Evolutionary conservation across 1,140 invertebrate genomes (phyloP).

Genomic region (Drosophila truncata): DNA sequence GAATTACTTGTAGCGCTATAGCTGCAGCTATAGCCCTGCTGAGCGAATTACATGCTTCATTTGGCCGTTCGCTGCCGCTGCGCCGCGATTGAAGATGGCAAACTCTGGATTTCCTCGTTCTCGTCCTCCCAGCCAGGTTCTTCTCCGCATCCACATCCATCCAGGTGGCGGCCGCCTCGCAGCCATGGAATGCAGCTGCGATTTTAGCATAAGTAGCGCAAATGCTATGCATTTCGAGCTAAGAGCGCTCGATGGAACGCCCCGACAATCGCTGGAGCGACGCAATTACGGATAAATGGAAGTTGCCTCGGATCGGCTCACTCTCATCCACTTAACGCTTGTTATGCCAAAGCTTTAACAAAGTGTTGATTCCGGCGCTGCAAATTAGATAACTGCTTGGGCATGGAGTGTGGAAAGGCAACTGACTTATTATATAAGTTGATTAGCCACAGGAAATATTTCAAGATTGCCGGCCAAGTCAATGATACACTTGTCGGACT

Average conservation of each 20-base stretch:
- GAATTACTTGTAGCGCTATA: conserved; percentile 66
- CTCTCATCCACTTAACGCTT: conserved; percentile 49
- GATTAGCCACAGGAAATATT: conserved; percentile 36
- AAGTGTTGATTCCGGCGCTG: conserved; percentile 46
- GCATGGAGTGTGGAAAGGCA: conserved; percentile 39
- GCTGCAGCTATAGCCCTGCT: conserved; percentile 9
- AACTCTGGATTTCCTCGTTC: conserved; percentile 18
- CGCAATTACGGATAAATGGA: conserved; percentile 72
- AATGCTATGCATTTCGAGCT: conserved; percentile 71
- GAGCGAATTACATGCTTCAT: conserved; percentile 76
- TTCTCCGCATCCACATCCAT: background rate
- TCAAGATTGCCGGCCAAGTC: conserved; percentile 11
- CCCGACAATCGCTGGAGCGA: conserved; percentile 50
- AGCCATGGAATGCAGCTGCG: conserved; percentile 52
- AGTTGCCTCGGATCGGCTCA: conserved; percentile 19
- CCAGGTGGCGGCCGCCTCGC: conserved; percentile 22
- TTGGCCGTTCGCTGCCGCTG: conserved; percentile 42
- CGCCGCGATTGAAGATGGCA: conserved; percentile 48
- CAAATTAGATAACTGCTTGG: conserved; percentile 34
- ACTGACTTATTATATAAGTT: conserved; percentile 41
- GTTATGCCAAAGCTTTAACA: conserved; percentile 31
- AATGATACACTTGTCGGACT: conserved; percentile 17
- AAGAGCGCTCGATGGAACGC: conserved; percentile 32
- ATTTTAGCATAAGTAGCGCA: conserved; percentile 74
- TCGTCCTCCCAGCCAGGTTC: background rate